Percentiles rank a stretch among this genome's conserved stretches.
Evolutionary conservation across 37 sponge, comb jelly and placozoan genomes (phyloP).

Genomic region (Petrosia ficiformis): DNA sequence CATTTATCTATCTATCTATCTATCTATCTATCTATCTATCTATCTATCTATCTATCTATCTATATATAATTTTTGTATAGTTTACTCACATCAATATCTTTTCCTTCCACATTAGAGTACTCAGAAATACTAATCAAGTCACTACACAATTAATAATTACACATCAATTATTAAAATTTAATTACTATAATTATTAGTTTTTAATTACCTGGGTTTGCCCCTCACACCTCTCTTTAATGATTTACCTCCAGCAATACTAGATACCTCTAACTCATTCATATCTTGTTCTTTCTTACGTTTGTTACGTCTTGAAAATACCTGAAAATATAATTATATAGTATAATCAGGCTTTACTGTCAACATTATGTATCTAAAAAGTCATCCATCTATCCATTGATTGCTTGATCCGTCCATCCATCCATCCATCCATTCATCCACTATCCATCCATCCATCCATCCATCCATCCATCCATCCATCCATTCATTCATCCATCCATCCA

Average conservation of each 20-base stretch:
- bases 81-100: constrained; percentile 48
- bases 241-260: background rate
- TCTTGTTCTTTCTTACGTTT: constrained; percentile 13
- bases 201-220: background rate
- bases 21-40: too few species aligned
- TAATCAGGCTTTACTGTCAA: too few species aligned
- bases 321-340: background rate
- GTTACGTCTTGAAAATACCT: constrained; percentile 9
- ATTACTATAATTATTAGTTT: background rate
- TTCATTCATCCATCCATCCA: too few species aligned
- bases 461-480: too few species aligned
- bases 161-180: background rate
- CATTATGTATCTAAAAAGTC: too few species aligned
- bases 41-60: too few species aligned
- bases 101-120: constrained; percentile 2
- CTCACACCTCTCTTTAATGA: background rate
- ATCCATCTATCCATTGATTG: too few species aligned
- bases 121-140: constrained; percentile 69
- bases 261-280: background rate
- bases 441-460: too few species aligned
- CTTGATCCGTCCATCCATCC: too few species aligned
- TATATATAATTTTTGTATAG: too few species aligned
- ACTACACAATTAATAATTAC: constrained; percentile 4
- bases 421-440: too few species aligned
- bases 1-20: too few species aligned